Conservation (phyloP, 2,113 vertebrate species). For the Semicossyphus pulcher region DNA sequence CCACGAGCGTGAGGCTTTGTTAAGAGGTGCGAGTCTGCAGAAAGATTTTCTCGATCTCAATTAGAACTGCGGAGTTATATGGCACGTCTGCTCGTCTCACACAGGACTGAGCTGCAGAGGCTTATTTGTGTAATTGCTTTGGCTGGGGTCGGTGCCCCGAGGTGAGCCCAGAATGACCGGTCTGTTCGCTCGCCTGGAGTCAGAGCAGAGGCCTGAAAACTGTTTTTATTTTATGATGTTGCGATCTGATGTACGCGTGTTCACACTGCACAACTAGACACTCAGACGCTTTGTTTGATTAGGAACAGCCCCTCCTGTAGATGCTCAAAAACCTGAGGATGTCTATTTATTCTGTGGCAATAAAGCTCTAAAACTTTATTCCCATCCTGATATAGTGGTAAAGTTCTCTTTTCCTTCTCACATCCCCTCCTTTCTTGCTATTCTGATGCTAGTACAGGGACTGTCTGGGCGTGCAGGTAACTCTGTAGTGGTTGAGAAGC, state of each 20-base stretch:
- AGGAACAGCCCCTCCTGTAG: neutral
- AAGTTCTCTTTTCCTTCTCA: neutral
- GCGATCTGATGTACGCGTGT: neutral
- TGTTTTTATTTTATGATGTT: neutral
- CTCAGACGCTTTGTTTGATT: neutral
- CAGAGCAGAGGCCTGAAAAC: slow-evolving; percentile 1
- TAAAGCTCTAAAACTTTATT: slow-evolving; percentile 2
- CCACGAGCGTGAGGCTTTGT: slow-evolving; percentile 39
- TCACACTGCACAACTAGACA: neutral
- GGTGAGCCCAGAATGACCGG: slow-evolving; percentile 48
- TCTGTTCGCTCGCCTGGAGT: slow-evolving; percentile 19
- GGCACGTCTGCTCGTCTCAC: slow-evolving; percentile 40
- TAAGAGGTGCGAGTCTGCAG: slow-evolving; percentile 47
- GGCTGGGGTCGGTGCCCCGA: slow-evolving; percentile 53
- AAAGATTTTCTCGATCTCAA: slow-evolving; percentile 69
- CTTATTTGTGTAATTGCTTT: slow-evolving; percentile 68
- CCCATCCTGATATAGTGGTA: neutral
- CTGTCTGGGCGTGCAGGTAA: neutral
- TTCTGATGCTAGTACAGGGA: neutral
- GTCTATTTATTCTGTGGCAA: neutral
- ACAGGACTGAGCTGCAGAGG: slow-evolving; percentile 57
- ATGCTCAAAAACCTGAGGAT: neutral
- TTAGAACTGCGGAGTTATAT: slow-evolving; percentile 57
- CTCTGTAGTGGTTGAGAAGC: neutral
- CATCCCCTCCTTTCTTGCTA: neutral